phyloP scores from a whole-genome alignment of 2,797 vertebrate genomes.

The Pampus argenteus region DNA sequence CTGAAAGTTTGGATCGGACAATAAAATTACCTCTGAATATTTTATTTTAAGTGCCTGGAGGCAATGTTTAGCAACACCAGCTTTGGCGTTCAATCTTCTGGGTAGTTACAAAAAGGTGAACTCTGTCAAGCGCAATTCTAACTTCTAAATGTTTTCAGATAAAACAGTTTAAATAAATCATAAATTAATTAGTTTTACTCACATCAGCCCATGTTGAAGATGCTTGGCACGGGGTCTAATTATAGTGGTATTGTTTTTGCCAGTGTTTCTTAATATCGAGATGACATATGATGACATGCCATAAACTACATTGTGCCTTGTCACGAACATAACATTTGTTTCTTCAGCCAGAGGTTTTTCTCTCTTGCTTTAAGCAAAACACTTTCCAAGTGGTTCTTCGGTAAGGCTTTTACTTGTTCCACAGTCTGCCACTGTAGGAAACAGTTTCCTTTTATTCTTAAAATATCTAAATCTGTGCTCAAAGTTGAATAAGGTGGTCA shows the following conservation, averaged over 20 bases:
- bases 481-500: not conserved
- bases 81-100: constrained; percentile 14
- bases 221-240: not conserved
- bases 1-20: constrained; percentile 62
- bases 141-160: constrained; percentile 15
- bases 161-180: not conserved
- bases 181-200: not conserved
- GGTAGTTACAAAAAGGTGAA: constrained; percentile 1
- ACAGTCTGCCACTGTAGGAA: constrained; percentile 3
- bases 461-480: not conserved
- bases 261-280: constrained; percentile 5
- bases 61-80: constrained; percentile 31
- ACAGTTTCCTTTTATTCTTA: no score
- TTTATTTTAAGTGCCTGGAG: constrained; percentile 21
- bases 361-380: not conserved
- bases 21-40: constrained; percentile 62
- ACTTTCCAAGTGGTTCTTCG: not conserved
- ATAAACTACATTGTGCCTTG: not conserved
- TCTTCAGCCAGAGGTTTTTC: not conserved
- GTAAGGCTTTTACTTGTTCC: no score
- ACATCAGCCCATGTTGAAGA: not conserved
- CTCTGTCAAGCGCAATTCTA: not conserved
- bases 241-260: not conserved
- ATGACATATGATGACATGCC: not conserved
- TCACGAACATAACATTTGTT: not conserved